phyloP scores from a whole-genome alignment of 2,113 vertebrate species.

The Parus major region DNA sequence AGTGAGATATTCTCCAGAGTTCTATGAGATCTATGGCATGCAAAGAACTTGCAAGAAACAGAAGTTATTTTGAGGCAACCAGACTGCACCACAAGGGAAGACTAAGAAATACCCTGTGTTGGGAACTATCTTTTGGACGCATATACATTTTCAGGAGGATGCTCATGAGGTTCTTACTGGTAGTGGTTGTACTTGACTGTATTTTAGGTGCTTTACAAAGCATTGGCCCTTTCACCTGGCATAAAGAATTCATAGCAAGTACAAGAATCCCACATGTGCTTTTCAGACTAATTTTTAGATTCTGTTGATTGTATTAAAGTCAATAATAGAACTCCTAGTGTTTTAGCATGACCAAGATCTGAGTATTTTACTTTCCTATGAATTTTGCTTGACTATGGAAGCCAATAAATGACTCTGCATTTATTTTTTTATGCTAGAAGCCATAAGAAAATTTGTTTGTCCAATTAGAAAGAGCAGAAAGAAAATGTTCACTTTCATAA shows the following conservation, averaged over 20 bases:
- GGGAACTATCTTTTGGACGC: neutral
- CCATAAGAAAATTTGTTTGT: neutral
- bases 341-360: neutral
- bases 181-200: neutral
- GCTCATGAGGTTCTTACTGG: neutral
- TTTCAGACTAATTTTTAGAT: neutral
- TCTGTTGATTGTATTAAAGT: neutral
- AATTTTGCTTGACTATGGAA: neutral
- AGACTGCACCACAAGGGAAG: neutral
- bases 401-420: neutral
- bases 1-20: neutral
- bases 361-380: neutral
- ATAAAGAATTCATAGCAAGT: neutral
- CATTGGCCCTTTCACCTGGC: fast-evolving
- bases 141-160: neutral
- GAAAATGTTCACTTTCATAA: neutral
- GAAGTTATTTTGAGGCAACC: neutral
- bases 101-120: neutral
- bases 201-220: neutral
- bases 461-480: neutral
- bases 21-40: neutral
- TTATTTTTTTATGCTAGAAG: neutral
- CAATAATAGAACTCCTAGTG: neutral
- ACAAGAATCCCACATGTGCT: neutral
- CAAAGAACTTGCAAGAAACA: neutral